Evolutionary conservation across 1,140 invertebrate species (phyloP).

Genomic region (Maconellicoccus hirsutus): DNA sequence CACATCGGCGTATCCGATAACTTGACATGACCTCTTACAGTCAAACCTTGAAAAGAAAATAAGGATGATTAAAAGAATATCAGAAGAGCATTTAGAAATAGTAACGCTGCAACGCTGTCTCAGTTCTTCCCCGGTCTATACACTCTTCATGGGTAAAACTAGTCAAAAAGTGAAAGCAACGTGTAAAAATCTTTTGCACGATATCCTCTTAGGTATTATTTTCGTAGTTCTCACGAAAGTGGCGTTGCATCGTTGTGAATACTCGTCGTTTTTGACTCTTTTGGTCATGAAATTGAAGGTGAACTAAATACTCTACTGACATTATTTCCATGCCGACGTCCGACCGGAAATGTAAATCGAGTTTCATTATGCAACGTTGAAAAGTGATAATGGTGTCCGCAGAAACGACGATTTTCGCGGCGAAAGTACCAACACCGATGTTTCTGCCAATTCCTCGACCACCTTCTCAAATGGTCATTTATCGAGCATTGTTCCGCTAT

Average conservation of each 20-base stretch:
- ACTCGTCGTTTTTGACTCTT: neutral
- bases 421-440: neutral
- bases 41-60: too few species aligned
- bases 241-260: neutral
- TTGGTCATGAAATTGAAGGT: neutral
- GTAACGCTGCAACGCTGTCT: too few species aligned
- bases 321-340: neutral
- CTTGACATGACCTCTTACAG: too few species aligned
- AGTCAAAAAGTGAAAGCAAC: conserved; percentile 3
- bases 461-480: too few species aligned
- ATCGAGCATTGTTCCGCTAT: too few species aligned
- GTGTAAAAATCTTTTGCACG: neutral
- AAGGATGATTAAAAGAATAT: too few species aligned
- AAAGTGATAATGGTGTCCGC: neutral
- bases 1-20: too few species aligned
- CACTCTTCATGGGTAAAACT: too few species aligned
- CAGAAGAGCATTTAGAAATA: too few species aligned
- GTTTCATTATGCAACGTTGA: neutral
- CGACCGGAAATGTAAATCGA: neutral
- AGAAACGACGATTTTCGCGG: neutral
- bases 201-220: neutral
- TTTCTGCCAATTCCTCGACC: too few species aligned
- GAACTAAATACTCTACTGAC: neutral
- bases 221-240: neutral
- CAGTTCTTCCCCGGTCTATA: too few species aligned